Evolutionary conservation across 2,888 invertebrate genomes (phyloP), one percentile per base, ranked within the genome.

Genomic region (Brassicogethes aeneus): DNA sequence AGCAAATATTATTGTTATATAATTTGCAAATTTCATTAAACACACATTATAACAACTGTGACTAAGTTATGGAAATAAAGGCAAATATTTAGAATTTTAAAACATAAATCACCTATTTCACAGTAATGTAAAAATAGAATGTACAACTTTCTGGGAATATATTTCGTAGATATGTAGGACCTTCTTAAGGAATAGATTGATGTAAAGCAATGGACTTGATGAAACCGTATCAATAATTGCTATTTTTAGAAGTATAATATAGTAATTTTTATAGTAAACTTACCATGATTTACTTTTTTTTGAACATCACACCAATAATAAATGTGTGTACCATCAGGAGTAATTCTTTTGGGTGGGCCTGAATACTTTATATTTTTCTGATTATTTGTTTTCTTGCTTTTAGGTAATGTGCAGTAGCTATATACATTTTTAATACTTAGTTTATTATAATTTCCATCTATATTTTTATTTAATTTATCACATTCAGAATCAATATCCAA

Each of bases 251-350:
- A n/a, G n/a, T n/a, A n/a, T n/a, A n/a, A n/a, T n/a, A n/a, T n/a
- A n/a, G n/a, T n/a, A n/a, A n/a, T n/a, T n/a, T n/a, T n/a, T n/a
- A n/a, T n/a, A n/a, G n/a, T n/a, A n/a, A n/a, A n/a, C n/a, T n/a
- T 70, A 79, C 79, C 77, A 70, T 72, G 65, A 41, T 64, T 61
- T 39, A 68, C 63, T 55, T 70, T 71, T 58, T 74, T 75, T 55
- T 83, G 80, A 68, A 84, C 68, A 71, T 88, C 87, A 72, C 88
- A 88, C 86, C 88, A 87, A 73, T 88, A 88, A 74, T 83, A 85
- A 63, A 88, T 80, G 63, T 81, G 80, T 46, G 88, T 88, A 56
- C 88, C 88, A 70, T 89, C 88, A 16, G 86, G 81, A 42, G 87
- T 85, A 56, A 79, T 76, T 50, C 85, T 76, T 63, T 80, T 82